Base-by-base conservation (phyloP, 1,140 invertebrate genomes). In the Vanessa atalanta region DNA sequence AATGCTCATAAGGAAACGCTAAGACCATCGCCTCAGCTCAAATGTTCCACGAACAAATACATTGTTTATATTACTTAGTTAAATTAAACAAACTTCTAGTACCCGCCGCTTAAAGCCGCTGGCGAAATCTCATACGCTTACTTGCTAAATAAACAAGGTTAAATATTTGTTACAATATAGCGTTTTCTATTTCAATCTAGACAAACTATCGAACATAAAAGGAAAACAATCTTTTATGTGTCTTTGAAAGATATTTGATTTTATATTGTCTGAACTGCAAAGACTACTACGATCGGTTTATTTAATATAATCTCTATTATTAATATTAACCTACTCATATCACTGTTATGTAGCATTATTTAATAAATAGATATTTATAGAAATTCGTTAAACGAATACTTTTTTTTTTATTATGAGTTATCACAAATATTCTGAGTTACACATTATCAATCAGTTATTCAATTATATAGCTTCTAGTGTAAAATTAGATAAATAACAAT, bases 1-100 rank as follows among this genome's bases (percentile, higher is more conserved):
- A 66, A 60, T 70, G 75, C 81, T 82, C 83, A 88, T 90, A 86
- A 89, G 88, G 87, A 91, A 89, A 83, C 81, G 71, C 75, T 73
- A 79, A 77, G 69, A 76, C 74, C 68, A 76, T 83, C 70, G 70
- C 63, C 78, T 78, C 78, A 80, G 79, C 88, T 88, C 81, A 80
- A 74, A 82, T 72, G 71, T 86, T 85, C 80, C 68, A 69, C 75
- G 83, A 86, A 85, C 79, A 77, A 76, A 78, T 73, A 73, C 63
- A 53, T 67, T 61, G 68, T 71, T 66, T 55, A 51, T 67, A 67
- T 71, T 26, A 75, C 68, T 75, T 43, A 48, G 68, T 75, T 70
- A 57, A 75, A 73, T 73, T 73, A 68, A 61, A 61, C 68, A 70
- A 70, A 31, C 68, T 47, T 48, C 16, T 23, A 65, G 63, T 48